Evolutionary conservation across 2,113 vertebrate species (phyloP).

Genomic region (Syrmaticus mikado): DNA sequence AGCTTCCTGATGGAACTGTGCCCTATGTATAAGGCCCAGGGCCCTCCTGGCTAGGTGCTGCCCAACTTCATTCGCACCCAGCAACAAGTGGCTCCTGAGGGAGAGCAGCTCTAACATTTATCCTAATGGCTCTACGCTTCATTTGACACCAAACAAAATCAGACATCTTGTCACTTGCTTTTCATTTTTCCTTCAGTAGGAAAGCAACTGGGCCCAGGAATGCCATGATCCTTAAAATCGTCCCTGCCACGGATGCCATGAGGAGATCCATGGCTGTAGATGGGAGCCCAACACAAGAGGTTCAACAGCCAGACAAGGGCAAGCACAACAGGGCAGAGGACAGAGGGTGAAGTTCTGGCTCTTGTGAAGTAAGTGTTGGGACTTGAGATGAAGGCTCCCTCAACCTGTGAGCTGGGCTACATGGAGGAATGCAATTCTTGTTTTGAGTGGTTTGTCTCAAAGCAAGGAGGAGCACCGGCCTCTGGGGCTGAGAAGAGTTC

Average conservation of each 20-base stretch:
- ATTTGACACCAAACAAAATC: not conserved
- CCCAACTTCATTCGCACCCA: fast-evolving
- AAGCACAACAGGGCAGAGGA: not conserved
- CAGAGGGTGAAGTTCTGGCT: not conserved
- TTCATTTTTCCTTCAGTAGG: not conserved
- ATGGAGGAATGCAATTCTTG: not conserved
- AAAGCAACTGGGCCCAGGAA: not conserved
- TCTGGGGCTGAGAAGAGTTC: not conserved
- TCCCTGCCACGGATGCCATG: not conserved
- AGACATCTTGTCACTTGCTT: not conserved
- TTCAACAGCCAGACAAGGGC: not conserved
- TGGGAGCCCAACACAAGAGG: not conserved
- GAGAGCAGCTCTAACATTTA: not conserved
- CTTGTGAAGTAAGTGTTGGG: not conserved
- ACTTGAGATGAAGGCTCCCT: not conserved
- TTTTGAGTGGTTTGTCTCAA: not conserved
- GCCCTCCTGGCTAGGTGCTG: not conserved
- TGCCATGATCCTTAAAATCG: not conserved
- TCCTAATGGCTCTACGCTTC: not conserved
- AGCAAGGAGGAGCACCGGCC: not conserved
- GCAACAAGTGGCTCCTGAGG: not conserved
- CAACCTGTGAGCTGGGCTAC: not conserved
- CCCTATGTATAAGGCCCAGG: fast-evolving
- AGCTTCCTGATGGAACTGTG: not conserved
- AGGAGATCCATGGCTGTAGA: not conserved